Conservation (phyloP, 2,113 vertebrate genomes). For the Gopherus evgoodei region DNA sequence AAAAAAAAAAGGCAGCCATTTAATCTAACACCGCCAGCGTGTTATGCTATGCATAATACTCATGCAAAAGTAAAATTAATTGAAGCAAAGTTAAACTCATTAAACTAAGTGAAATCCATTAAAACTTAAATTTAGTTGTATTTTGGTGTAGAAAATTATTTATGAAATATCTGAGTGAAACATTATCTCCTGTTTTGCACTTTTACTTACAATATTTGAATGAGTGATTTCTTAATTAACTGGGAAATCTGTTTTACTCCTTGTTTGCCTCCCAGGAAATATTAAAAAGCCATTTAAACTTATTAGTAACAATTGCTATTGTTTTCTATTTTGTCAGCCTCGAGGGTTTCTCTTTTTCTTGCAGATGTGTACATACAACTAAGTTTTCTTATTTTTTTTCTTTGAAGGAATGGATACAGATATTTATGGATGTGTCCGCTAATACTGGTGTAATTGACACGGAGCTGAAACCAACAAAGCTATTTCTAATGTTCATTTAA, state of each 20-base stretch:
- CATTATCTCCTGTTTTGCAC: slow-evolving; percentile 13
- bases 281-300: slow-evolving; percentile 46
- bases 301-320: background rate
- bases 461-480: background rate
- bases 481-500: slow-evolving; percentile 48
- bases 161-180: slow-evolving; percentile 60
- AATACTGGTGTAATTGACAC: background rate
- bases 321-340: background rate
- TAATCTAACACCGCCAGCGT: background rate
- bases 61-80: slow-evolving; percentile 33
- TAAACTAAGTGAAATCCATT: slow-evolving; percentile 61
- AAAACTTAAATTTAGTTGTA: slow-evolving; percentile 37
- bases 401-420: background rate
- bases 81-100: slow-evolving; percentile 49
- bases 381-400: background rate
- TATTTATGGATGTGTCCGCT: background rate
- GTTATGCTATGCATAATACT: slow-evolving; percentile 11
- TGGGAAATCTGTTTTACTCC: slow-evolving; percentile 48
- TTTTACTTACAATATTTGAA: slow-evolving; percentile 33
- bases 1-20: background rate
- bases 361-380: background rate
- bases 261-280: slow-evolving; percentile 35
- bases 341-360: background rate
- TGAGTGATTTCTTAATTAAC: slow-evolving; percentile 49
- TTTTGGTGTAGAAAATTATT: slow-evolving; percentile 14